phyloP scores from a whole-genome alignment of 2,113 vertebrate genomes.

The Campylorhamphus procurvoides region DNA sequence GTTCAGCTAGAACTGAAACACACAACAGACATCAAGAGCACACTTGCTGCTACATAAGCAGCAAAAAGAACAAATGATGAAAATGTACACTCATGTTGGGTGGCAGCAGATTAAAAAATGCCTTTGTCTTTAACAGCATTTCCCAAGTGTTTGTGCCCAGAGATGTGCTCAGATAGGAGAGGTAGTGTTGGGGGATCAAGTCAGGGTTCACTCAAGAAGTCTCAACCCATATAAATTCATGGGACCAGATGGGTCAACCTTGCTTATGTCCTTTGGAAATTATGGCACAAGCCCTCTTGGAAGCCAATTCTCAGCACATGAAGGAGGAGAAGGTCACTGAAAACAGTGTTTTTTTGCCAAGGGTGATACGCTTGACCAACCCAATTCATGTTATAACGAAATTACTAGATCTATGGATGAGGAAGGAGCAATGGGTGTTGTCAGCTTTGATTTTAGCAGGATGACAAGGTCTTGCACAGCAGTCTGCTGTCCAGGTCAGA shows the following conservation, averaged over 20 bases:
- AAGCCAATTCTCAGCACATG: neutral
- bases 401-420: neutral
- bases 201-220: neutral
- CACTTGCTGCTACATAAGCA: neutral
- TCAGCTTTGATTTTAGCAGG: neutral
- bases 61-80: neutral
- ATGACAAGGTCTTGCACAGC: neutral
- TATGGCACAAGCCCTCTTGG: neutral
- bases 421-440: neutral
- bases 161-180: neutral
- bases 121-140: neutral
- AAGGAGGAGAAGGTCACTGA: neutral
- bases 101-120: neutral
- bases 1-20: neutral
- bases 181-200: neutral
- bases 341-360: neutral
- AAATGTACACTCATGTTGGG: neutral
- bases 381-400: neutral
- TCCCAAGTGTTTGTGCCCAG: neutral
- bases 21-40: neutral
- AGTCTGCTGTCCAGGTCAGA: neutral
- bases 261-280: neutral
- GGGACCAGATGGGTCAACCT: neutral
- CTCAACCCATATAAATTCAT: neutral
- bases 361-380: neutral